Base-by-base conservation (phyloP, 92 coral and sea anemone species). In the Epizoanthus stellaris region DNA sequence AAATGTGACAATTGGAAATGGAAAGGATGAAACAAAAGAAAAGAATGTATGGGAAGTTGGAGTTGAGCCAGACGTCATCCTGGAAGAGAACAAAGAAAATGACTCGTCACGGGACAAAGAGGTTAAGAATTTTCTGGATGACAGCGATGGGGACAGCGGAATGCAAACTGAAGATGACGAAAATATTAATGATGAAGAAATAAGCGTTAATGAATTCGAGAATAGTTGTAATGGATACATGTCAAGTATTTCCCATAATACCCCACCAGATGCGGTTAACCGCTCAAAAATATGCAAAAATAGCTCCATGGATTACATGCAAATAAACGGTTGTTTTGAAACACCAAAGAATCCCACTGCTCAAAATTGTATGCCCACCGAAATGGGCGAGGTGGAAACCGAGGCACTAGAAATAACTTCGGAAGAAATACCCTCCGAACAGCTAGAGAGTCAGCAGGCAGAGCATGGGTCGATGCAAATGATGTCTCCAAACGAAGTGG, bases 251-350 rank as follows among this genome's bases (percentile, higher is more conserved):
- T 25, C 13, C 16, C 21, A 3, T 63, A 45, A 36, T 42, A 11
- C 72, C 4, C 71, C 45, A 79, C 83, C 83, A 79, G 72, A 79
- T 79, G 83, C 83, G 83, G 83, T 63, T 62, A 63, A 79, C 83
- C 83, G 65, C 23, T n/a, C 6, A 45, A n/a, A n/a, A 79, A 4
- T 13, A 45, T 79, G 17, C 67, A 59, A 79, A 52, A 43, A 20
- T 42, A 42, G 83, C 15, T 63, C 54, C 59, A 61, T 11, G 14
- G 49, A 62, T 63, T 61, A 79, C 71, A 79, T 79, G 83, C 83
- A 79, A 79, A 79, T 79, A 42, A 20, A 11, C 1, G 6, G 4
- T 79, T 79, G 83, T 79, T 79, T 63, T 62, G 62, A 79, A 79
- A 20, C 11, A 13, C 25, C 62, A 30, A 47, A 21, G 61, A 79